Evolutionary conservation across 2,888 invertebrate genomes (phyloP).

Genomic region (Ganaspis brasiliensis): DNA sequence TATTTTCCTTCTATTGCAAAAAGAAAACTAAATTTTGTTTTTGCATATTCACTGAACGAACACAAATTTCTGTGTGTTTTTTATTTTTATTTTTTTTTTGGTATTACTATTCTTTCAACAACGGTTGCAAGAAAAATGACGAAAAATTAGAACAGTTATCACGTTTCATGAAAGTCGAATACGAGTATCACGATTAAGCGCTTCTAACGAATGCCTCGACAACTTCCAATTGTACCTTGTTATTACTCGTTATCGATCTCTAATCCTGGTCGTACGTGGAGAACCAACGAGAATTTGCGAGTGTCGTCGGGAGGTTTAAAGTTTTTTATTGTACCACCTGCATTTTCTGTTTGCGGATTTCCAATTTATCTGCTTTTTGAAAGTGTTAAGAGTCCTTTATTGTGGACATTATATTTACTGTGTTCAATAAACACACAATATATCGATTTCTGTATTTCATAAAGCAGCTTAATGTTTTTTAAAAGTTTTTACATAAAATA

Average conservation of each 20-base stretch:
- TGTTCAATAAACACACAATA: too few relatives aligned
- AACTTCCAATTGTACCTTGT: conserved; percentile 75
- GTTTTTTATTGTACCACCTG: conserved; percentile 30
- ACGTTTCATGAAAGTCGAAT: conserved; percentile 21
- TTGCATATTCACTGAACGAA: not conserved
- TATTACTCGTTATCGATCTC: conserved; percentile 75
- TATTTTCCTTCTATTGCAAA: not conserved
- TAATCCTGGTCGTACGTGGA: conserved; percentile 68
- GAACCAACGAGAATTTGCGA: conserved; percentile 60
- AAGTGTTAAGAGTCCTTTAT: too few relatives aligned
- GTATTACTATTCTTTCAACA: not conserved
- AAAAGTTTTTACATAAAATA: too few relatives aligned
- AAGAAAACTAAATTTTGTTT: not conserved
- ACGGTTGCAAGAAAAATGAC: conserved; percentile 13
- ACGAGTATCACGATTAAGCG: conserved; percentile 49
- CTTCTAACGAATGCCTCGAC: conserved; percentile 72
- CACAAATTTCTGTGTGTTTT: too few relatives aligned
- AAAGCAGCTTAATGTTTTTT: too few relatives aligned
- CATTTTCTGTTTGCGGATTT: conserved; percentile 13
- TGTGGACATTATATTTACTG: too few relatives aligned
- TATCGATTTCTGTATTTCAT: too few relatives aligned
- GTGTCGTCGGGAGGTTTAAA: conserved; percentile 20
- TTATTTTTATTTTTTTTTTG: not conserved
- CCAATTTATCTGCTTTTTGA: not conserved
- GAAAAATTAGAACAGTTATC: conserved; percentile 27